phyloP scores from a whole-genome alignment of 2,888 invertebrate species.

The Rhynchonema sp. region DNA sequence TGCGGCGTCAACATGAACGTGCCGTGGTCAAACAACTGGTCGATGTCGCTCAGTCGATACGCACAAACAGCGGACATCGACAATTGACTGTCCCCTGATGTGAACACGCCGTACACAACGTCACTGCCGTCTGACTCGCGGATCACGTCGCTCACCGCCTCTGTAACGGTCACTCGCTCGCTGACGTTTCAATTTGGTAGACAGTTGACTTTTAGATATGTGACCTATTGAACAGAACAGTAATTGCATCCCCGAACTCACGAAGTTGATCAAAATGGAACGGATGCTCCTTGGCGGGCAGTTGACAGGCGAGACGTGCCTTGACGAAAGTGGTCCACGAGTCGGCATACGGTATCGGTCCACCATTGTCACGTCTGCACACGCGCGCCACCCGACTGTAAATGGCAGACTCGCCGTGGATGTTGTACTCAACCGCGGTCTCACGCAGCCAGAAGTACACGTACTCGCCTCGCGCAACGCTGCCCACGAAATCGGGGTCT shows the following conservation, averaged over 20 bases:
- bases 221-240: neutral
- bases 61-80: constrained; percentile 88
- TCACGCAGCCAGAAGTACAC: constrained; percentile 82
- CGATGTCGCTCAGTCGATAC: constrained; percentile 63
- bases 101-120: constrained; percentile 69
- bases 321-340: constrained; percentile 79
- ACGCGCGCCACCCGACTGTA: constrained; percentile 82
- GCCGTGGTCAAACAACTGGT: constrained; percentile 61
- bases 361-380: constrained; percentile 79
- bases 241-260: too few relatives aligned
- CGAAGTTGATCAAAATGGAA: constrained; percentile 95
- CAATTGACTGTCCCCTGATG: constrained; percentile 71
- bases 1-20: constrained; percentile 53
- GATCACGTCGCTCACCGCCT: constrained; percentile 69
- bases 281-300: constrained; percentile 82
- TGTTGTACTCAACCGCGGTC: constrained; percentile 71
- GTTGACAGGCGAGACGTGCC: constrained; percentile 77
- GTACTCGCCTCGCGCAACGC: constrained; percentile 60
- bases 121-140: constrained; percentile 54
- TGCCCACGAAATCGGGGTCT: constrained; percentile 79
- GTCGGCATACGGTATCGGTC: constrained; percentile 38
- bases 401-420: constrained; percentile 65
- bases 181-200: too few relatives aligned
- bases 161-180: too few relatives aligned
- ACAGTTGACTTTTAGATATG: too few relatives aligned